Percentiles rank a stretch among this genome's conserved stretches.
Evolutionary conservation across 2,888 invertebrate species (phyloP).

Genomic region (Marasmarcha lunaedactyla): DNA sequence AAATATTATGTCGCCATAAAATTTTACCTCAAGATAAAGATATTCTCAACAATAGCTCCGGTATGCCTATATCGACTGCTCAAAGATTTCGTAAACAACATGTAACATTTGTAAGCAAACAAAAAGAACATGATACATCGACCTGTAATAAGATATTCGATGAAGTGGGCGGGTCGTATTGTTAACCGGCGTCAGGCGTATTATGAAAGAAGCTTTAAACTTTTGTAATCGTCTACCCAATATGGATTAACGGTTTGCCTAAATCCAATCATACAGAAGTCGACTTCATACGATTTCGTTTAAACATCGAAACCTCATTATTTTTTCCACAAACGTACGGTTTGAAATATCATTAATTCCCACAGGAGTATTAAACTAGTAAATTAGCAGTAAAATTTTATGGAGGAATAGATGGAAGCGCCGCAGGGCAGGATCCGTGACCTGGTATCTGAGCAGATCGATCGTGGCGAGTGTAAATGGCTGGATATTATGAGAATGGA

Average conservation of each 20-base stretch:
- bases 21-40: no score
- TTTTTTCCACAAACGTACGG: background rate
- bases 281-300: slow-evolving; percentile 32
- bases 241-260: slow-evolving; percentile 30
- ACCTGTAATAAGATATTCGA: background rate
- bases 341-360: slow-evolving; percentile 12
- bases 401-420: slow-evolving; percentile 24
- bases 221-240: slow-evolving; percentile 34
- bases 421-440: slow-evolving; percentile 26
- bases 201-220: slow-evolving; percentile 12
- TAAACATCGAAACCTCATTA: background rate
- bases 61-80: no score
- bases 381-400: slow-evolving; percentile 42
- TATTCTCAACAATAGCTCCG: no score
- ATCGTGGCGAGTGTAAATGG: slow-evolving; percentile 26
- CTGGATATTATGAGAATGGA: slow-evolving; percentile 25
- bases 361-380: slow-evolving; percentile 20
- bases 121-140: slow-evolving; percentile 1
- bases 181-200: background rate
- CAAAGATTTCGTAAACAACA: no score
- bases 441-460: slow-evolving; percentile 40
- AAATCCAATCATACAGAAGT: slow-evolving; percentile 27
- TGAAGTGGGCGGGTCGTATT: background rate
- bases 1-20: no score
- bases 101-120: background rate